These are phyloP conservation scores for Tupaia chinensis DNA, from an alignment of 2,113 vertebrate species.

Conservation along the genomic window DNA sequence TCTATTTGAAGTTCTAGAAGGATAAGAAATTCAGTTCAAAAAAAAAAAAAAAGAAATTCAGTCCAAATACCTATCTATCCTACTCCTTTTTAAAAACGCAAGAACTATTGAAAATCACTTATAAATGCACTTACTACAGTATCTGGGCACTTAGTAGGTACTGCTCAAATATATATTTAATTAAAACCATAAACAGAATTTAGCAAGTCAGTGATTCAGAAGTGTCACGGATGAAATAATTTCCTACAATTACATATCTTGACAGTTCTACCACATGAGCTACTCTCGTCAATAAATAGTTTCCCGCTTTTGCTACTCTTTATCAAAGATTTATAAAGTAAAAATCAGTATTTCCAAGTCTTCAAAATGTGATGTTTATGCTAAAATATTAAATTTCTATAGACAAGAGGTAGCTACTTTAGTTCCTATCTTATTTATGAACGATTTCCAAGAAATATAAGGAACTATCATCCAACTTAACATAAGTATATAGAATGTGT, in stretches of 20 bases:
- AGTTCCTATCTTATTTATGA: slow-evolving; percentile 17
- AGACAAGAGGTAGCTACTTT: background rate
- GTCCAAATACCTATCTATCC: slow-evolving; percentile 5
- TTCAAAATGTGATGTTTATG: slow-evolving; percentile 41
- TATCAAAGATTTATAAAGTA: slow-evolving; percentile 40
- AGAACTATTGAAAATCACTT: background rate
- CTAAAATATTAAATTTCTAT: slow-evolving; percentile 4
- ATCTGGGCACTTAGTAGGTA: background rate
- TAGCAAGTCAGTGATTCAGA: slow-evolving; percentile 33
- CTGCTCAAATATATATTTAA: slow-evolving; percentile 41
- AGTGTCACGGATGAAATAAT: slow-evolving; percentile 2
- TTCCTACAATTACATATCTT: slow-evolving; percentile 4
- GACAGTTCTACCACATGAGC: background rate
- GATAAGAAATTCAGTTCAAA: slow-evolving; percentile 33
- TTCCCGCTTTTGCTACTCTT: background rate
- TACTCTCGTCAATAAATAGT: slow-evolving; percentile 36
- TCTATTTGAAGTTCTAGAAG: slow-evolving; percentile 40
- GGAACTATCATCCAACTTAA: background rate
- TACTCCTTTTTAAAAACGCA: slow-evolving; percentile 32
- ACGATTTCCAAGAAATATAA: slow-evolving; percentile 43
- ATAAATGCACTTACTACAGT: background rate
- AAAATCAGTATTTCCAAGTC: slow-evolving; percentile 26
- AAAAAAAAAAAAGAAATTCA: background rate
- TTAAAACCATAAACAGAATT: slow-evolving; percentile 27
- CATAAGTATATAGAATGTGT: slow-evolving; percentile 1